Evolutionary conservation across 2,797 vertebrate species (phyloP).

Genomic region (Chrosomus eos): DNA sequence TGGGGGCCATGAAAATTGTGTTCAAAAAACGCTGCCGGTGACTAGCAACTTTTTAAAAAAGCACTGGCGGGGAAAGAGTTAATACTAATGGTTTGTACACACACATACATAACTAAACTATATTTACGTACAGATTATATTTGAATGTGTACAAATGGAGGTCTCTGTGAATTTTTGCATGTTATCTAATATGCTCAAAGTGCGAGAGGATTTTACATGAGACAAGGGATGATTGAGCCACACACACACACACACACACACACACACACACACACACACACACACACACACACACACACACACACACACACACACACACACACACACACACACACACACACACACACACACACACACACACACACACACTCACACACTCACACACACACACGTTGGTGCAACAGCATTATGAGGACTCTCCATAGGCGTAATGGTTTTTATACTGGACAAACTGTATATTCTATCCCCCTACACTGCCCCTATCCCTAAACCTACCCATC

Average conservation of each 20-base stretch:
- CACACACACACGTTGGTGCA: too few relatives aligned
- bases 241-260: slow-evolving; percentile 24
- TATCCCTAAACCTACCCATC: too few relatives aligned
- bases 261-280: slow-evolving; percentile 28
- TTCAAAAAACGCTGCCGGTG: too few relatives aligned
- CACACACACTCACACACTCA: slow-evolving; percentile 13
- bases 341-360: too few relatives aligned
- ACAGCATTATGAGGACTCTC: too few relatives aligned
- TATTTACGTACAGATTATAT: not conserved
- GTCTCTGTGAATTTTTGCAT: not conserved
- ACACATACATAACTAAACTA: not conserved
- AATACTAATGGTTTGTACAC: not conserved
- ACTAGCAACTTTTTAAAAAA: too few relatives aligned
- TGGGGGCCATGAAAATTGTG: too few relatives aligned
- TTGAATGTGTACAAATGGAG: not conserved
- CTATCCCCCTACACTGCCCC: too few relatives aligned
- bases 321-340: slow-evolving; percentile 28
- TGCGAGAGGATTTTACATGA: not conserved
- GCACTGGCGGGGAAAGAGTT: too few relatives aligned
- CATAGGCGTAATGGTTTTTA: too few relatives aligned
- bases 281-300: slow-evolving; percentile 28
- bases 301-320: slow-evolving; percentile 28
- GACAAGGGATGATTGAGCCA: not conserved
- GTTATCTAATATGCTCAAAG: not conserved
- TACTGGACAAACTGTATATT: too few relatives aligned